phyloP scores from a whole-genome alignment of 2,888 invertebrate genomes.

The Ochlodes sylvanus region DNA sequence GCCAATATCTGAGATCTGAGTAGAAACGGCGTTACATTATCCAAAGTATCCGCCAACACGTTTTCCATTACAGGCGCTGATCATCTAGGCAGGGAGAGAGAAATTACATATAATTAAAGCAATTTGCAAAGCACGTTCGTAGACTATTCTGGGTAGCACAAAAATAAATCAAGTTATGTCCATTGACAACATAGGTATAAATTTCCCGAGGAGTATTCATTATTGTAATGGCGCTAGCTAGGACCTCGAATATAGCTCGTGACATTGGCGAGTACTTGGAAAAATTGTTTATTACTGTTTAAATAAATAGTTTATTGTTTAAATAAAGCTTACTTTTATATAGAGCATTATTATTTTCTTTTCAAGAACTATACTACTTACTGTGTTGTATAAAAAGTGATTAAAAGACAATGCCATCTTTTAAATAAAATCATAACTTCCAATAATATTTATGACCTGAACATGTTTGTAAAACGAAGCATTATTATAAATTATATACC shows the following conservation, averaged over 20 bases:
- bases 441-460: too few relatives aligned
- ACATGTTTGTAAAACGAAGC: too few relatives aligned
- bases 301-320: too few relatives aligned
- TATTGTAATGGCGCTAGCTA: conserved; percentile 31
- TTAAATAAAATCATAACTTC: too few relatives aligned
- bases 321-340: too few relatives aligned
- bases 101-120: conserved; percentile 35
- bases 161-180: conserved; percentile 32
- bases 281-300: background rate
- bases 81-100: conserved; percentile 21
- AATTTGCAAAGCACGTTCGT: conserved; percentile 29
- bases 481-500: too few relatives aligned
- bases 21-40: background rate
- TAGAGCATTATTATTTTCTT: too few relatives aligned
- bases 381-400: too few relatives aligned
- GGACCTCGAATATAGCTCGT: background rate
- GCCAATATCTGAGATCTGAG: conserved; percentile 7
- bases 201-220: conserved; percentile 16
- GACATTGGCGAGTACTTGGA: background rate
- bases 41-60: conserved; percentile 26
- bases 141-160: conserved; percentile 26
- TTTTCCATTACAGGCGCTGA: conserved; percentile 33
- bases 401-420: too few relatives aligned
- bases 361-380: too few relatives aligned
- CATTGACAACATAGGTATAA: conserved; percentile 26